phyloP scores from a whole-genome alignment of 1,140 invertebrate genomes.

The Scaptomyza hsui region DNA sequence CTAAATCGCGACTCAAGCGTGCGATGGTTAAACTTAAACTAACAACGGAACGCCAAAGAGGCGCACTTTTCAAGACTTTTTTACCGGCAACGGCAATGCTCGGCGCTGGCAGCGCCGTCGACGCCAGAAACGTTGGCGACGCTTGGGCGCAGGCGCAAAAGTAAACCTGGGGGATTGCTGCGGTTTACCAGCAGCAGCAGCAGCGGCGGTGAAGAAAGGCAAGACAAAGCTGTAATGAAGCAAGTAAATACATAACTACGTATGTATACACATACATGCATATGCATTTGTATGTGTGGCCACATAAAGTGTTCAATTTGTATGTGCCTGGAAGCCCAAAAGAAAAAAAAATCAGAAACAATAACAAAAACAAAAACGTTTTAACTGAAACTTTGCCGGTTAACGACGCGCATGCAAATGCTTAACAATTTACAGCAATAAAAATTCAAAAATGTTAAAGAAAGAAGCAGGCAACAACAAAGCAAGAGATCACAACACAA shows the following conservation, averaged over 20 bases:
- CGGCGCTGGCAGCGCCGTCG: constrained; percentile 86
- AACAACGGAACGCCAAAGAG: constrained; percentile 69
- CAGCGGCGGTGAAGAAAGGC: constrained; percentile 88
- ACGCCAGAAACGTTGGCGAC: constrained; percentile 22
- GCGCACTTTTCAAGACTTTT: constrained; percentile 84
- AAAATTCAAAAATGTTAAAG: constrained; percentile 48
- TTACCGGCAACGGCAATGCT: constrained; percentile 58
- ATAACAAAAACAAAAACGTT: constrained; percentile 61
- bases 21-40: constrained; percentile 83
- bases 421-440: constrained; percentile 57
- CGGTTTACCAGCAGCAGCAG: constrained; percentile 84
- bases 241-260: constrained; percentile 35
- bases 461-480: constrained; percentile 19
- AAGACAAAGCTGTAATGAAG: constrained; percentile 66
- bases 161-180: constrained; percentile 73
- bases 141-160: constrained; percentile 33
- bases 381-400: constrained; percentile 38
- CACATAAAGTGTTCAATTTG: constrained; percentile 42
- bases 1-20: constrained; percentile 70
- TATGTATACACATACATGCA: background rate
- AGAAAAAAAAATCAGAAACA: constrained; percentile 39
- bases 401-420: constrained; percentile 74
- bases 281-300: constrained; percentile 17
- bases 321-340: constrained; percentile 33
- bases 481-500: constrained; percentile 18